These are phyloP conservation scores for Lepus americanus DNA, from an alignment of 2,113 vertebrate species.

Conservation along the genomic window DNA sequence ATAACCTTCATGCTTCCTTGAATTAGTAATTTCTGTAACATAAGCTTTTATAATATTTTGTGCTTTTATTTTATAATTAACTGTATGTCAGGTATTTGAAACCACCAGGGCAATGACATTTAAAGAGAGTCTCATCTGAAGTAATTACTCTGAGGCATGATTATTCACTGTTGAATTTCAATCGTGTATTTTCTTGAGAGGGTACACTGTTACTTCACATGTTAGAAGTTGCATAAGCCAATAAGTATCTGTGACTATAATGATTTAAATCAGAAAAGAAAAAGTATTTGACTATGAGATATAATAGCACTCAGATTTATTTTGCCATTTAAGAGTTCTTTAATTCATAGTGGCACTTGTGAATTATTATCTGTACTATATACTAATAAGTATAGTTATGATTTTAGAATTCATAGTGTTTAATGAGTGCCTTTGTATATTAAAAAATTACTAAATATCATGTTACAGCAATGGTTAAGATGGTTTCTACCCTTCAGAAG, in stretches of 20 bases:
- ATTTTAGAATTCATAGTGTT: slow-evolving; percentile 64
- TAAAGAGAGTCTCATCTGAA: neutral
- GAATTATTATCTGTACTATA: slow-evolving; percentile 36
- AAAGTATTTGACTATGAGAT: slow-evolving; percentile 32
- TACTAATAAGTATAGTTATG: neutral
- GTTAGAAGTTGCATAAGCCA: slow-evolving; percentile 25
- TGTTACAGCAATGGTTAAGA: slow-evolving; percentile 24
- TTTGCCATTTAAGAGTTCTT: slow-evolving; percentile 41
- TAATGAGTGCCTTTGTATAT: slow-evolving; percentile 33
- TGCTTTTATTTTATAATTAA: slow-evolving; percentile 51
- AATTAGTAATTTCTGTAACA: slow-evolving; percentile 19
- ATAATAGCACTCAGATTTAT: slow-evolving; percentile 29
- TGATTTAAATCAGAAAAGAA: slow-evolving; percentile 61
- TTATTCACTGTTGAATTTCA: slow-evolving; percentile 50
- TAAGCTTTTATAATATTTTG: slow-evolving; percentile 15
- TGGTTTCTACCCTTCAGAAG: slow-evolving; percentile 18
- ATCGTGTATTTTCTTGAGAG: slow-evolving; percentile 40
- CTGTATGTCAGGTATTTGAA: neutral
- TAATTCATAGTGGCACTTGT: slow-evolving; percentile 18
- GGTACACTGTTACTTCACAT: neutral
- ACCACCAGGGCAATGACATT: neutral
- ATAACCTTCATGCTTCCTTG: slow-evolving; percentile 27
- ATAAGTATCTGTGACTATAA: slow-evolving; percentile 41
- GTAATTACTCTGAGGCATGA: slow-evolving; percentile 36
- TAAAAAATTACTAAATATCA: slow-evolving; percentile 35